phyloP scores from a whole-genome alignment of 2,797 vertebrate genomes.

The Apogon hyalosoma region DNA sequence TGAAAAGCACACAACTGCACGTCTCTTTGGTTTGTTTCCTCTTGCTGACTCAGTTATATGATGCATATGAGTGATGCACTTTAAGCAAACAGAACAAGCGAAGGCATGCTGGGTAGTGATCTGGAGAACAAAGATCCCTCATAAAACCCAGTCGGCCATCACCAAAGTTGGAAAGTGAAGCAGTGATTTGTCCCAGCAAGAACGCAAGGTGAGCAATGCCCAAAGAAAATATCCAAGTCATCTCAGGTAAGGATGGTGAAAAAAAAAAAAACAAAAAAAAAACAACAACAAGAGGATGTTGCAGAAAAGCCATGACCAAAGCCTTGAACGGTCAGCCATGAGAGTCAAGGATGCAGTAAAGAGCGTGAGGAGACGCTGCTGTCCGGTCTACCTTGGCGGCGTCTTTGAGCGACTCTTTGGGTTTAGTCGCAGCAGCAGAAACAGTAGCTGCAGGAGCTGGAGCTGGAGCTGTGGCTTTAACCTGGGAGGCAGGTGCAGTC shows the following conservation, averaged over 20 bases:
- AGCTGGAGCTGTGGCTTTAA: slow-evolving; percentile 52
- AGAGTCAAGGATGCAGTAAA: neutral
- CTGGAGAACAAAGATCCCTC: slow-evolving; percentile 17
- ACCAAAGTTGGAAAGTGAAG: slow-evolving; percentile 6
- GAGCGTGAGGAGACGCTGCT: neutral
- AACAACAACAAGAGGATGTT: neutral
- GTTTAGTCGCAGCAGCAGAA: slow-evolving; percentile 33
- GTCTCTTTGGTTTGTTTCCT: slow-evolving; percentile 11
- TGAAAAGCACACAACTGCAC: slow-evolving; percentile 2
- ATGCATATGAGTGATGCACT: neutral
- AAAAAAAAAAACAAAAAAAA: slow-evolving; percentile 2
- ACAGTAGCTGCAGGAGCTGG: slow-evolving; percentile 36
- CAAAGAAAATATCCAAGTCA: slow-evolving; percentile 10
- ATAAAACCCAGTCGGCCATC: neutral
- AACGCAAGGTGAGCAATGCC: neutral
- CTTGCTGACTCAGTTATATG: slow-evolving; percentile 6
- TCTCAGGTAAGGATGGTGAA: slow-evolving; percentile 1
- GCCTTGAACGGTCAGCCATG: slow-evolving; percentile 3
- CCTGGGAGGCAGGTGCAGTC: slow-evolving; percentile 61
- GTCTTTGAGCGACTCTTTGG: slow-evolving; percentile 61
- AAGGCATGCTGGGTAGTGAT: slow-evolving; percentile 30
- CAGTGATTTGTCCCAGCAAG: slow-evolving; percentile 2
- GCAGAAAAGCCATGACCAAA: neutral
- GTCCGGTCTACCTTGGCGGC: slow-evolving; percentile 70
- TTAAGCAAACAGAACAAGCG: slow-evolving; percentile 6